A percentile compares a stretch with the other conserved stretches of the same genome.
Evolutionary conservation across 1,140 invertebrate genomes (phyloP).

Genomic region (Ylistrum balloti): DNA sequence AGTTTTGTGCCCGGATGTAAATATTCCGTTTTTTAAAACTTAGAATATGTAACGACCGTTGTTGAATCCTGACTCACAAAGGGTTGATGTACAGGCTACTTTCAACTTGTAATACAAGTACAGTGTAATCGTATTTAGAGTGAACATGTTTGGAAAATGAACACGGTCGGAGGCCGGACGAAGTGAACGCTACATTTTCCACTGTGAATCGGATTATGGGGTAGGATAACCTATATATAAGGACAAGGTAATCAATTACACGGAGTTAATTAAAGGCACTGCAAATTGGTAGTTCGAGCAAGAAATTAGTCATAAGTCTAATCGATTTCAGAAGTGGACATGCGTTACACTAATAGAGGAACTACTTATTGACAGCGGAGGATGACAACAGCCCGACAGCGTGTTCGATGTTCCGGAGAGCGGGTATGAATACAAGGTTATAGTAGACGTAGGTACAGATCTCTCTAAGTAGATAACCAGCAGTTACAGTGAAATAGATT

Average conservation of each 20-base stretch:
- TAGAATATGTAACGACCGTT: too few species aligned
- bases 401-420: not conserved
- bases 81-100: too few species aligned
- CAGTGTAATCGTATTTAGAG: too few species aligned
- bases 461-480: not conserved
- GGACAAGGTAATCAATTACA: not conserved
- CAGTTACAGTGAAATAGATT: not conserved
- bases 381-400: not conserved
- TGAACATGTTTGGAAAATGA: too few species aligned
- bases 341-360: not conserved
- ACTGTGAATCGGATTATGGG: not conserved
- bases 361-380: not conserved
- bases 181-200: not conserved
- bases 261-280: not conserved
- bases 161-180: too few species aligned
- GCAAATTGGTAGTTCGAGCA: not conserved
- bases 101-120: too few species aligned
- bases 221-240: not conserved
- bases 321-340: not conserved
- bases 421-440: not conserved
- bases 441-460: not conserved
- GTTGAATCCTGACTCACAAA: too few species aligned
- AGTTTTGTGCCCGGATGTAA: too few species aligned
- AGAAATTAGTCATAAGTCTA: not conserved
- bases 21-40: too few species aligned